Conservation (phyloP, 2,113 vertebrate genomes). For the Hyperoodon ampullatus region DNA sequence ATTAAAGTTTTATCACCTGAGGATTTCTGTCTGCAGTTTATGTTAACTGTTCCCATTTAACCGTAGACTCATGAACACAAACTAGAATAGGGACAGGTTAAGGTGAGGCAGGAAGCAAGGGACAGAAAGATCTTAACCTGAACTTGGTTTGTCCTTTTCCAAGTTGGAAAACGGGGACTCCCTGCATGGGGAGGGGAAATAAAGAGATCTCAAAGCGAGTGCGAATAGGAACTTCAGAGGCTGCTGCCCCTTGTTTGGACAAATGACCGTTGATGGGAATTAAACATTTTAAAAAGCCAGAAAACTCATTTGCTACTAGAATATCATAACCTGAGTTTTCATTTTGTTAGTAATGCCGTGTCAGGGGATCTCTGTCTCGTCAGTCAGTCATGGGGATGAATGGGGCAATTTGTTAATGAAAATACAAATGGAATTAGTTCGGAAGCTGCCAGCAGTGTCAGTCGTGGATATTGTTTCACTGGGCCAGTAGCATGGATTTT, state of each 20-base stretch:
- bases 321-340: conserved; percentile 45
- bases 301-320: background rate
- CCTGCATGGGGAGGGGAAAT: background rate
- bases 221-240: background rate
- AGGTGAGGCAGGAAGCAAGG: conserved; percentile 23
- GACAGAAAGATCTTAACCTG: conserved; percentile 42
- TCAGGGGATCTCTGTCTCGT: background rate
- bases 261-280: conserved; percentile 16
- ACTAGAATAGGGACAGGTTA: conserved; percentile 10
- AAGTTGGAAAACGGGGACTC: background rate
- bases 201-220: background rate
- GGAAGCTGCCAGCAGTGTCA: background rate
- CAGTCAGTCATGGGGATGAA: conserved; percentile 41
- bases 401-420: conserved; percentile 47
- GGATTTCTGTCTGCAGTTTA: conserved; percentile 59
- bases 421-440: conserved; percentile 61
- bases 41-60: conserved; percentile 68
- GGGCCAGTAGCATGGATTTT: background rate
- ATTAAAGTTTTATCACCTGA: conserved; percentile 78
- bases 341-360: conserved; percentile 46
- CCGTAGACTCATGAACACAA: conserved; percentile 56
- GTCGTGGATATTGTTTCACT: conserved; percentile 59
- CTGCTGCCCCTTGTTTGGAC: background rate
- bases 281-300: background rate
- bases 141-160: conserved; percentile 26